Evolutionary conservation across 1,140 invertebrate species (phyloP), one percentile per base, ranked within the genome.

Genomic region (Ephestia elutella): DNA sequence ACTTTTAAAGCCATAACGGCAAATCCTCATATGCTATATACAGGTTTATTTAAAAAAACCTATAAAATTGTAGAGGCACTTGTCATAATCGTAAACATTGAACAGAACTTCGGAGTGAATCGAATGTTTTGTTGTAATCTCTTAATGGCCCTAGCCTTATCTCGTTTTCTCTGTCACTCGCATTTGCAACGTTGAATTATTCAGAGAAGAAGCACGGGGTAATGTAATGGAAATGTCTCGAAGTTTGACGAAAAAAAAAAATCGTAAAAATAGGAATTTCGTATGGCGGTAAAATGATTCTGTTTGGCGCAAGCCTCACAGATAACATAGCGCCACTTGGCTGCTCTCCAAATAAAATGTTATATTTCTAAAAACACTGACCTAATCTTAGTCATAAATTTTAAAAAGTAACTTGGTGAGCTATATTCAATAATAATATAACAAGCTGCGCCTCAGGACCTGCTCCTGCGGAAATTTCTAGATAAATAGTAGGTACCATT

Each of bases 271-370:
- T 44, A 17, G 38, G 30, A 32, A 7, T 32, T 44, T 15, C 15
- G 13, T 44, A 8, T 44, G 15, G 15, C 38, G 38, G 13, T 44
- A 5, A 15, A 15, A 44, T 44, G 59, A 65, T 63, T 30, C 49
- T 48, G 28, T 21, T 53, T 10, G 18, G 19, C 11, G 28, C 35
- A 38, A 56, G 53, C 55, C 63, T 53, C 38, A 35, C 50, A 64
- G 70, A 67, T 72, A 68, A 62, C 68, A 67, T 72, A 68, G 62
- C 56, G 62, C 48, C 57, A 60, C 59, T 68, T 77, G 74, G 74
- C 70, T 15, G 21, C 17, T 25, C 56, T 65, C 71, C 74, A 77
- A 71, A 70, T 62, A 66, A 64, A 62, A 63, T 58, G 61, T 56
- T 61, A 54, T 63, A 63, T 68, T 66, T 62, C 55, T 57, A 70